Base-by-base conservation (phyloP, 2,797 vertebrate species). In the Sylvia borin region DNA sequence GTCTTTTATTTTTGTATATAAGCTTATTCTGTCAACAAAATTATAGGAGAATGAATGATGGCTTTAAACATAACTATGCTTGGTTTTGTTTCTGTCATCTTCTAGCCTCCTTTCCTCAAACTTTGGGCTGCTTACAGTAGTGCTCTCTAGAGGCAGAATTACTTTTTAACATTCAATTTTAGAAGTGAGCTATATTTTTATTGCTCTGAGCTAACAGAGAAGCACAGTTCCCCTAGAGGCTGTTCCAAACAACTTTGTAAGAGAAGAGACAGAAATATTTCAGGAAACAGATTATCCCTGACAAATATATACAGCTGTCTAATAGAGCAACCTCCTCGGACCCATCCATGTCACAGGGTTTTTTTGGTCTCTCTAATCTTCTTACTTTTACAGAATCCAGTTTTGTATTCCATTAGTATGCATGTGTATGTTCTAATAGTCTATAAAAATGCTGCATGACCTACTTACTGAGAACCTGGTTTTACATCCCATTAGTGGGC, bases 361-460 rank as follows among this genome's bases (percentile, higher is more conserved):
- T 96, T 94, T 94, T 92, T 88, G 9, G 75, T 85, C 26, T 95
- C 48, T 79, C 77, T 97, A 96, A 96, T 96, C 96, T 96, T 94
- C 96, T 97, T 97, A 93, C 72, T 94, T 78, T 66, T 79, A 93
- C 51, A 85, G 89, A 93, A 94, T 83, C 76, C 83, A 88, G 85
- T 93, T 94, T 93, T 92, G 74, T 91, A 71, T 90, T 84, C 94
- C 90, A 93, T 96, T 97, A 96, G 95, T 90, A 95, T 93, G 92
- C 92, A 93, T 93, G 94, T 93, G 95, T 96, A 74, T 78, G 85
- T 94, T 96, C 67, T 88, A 95, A 93, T 92, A 93, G 91, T 90
- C 77, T 93, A 78, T 70, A 88, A 93, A 97, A 96, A 84, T 36
- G 71, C 79, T 86, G 90, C 74, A 32, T 96, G 96, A 96, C 96